Evolutionary conservation across 1,140 invertebrate species (phyloP).

Genomic region (Dryas iulia): DNA sequence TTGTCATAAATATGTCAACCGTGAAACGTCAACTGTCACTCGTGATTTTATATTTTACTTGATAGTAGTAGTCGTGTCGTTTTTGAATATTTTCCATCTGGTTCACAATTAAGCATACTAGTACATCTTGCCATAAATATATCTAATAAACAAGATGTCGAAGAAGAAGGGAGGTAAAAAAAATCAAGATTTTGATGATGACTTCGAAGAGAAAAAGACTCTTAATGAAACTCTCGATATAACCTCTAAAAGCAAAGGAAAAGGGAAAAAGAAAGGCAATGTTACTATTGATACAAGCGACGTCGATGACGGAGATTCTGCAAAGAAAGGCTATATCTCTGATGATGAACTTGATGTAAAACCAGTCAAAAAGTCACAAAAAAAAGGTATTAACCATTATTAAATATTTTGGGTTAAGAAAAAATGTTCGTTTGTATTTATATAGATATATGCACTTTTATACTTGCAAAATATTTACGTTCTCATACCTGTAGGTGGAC

Average conservation of each 20-base stretch:
- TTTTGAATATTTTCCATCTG: background rate
- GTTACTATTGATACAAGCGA: slow-evolving; percentile 77
- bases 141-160: slow-evolving; percentile 67
- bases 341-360: slow-evolving; percentile 78
- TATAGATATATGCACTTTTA: no score
- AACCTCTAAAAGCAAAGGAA: slow-evolving; percentile 79
- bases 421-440: no score
- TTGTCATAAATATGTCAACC: background rate
- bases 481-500: no score
- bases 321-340: slow-evolving; percentile 58
- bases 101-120: background rate
- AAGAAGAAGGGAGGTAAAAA: slow-evolving; percentile 84
- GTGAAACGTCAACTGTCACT: background rate
- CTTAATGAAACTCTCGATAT: slow-evolving; percentile 59
- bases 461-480: no score
- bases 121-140: background rate
- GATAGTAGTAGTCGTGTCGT: background rate
- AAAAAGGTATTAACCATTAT: slow-evolving; percentile 69
- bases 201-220: slow-evolving; percentile 77
- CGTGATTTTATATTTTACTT: background rate
- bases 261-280: slow-evolving; percentile 78
- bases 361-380: slow-evolving; percentile 75
- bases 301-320: slow-evolving; percentile 64
- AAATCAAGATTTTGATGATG: slow-evolving; percentile 81
- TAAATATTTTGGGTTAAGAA: no score